phyloP scores from a whole-genome alignment of 2,797 vertebrate genomes.

The Sebastes matsubarae region DNA sequence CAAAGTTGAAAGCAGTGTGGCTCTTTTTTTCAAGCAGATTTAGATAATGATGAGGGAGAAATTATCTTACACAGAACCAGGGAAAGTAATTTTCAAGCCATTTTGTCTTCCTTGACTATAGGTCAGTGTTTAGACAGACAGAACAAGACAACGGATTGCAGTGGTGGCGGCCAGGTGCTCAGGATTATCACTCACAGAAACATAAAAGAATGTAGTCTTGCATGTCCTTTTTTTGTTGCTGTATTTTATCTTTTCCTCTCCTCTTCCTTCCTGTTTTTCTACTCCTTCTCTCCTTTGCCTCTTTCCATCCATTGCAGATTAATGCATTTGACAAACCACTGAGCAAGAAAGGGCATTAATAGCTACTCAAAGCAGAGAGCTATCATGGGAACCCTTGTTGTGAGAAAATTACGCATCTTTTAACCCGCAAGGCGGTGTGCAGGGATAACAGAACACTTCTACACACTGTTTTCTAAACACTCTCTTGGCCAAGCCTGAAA shows the following conservation, averaged over 20 bases:
- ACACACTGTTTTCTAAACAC: conserved; percentile 61
- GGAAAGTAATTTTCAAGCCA: conserved; percentile 22
- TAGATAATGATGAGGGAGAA: conserved; percentile 27
- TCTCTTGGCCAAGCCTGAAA: conserved; percentile 63
- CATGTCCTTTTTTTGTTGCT: background rate
- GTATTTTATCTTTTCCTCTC: background rate
- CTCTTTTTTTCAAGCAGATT: conserved; percentile 14
- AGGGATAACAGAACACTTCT: conserved; percentile 56
- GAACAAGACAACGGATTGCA: conserved; percentile 20
- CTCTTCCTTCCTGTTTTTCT: conserved; percentile 7
- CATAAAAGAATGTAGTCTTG: background rate
- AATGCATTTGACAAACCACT: conserved; percentile 83
- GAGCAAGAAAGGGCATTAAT: conserved; percentile 85
- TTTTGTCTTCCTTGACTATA: conserved; percentile 23
- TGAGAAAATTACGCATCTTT: conserved; percentile 76
- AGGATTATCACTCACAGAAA: background rate
- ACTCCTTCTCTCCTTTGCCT: background rate
- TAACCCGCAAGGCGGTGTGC: conserved; percentile 54
- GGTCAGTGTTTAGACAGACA: conserved; percentile 19
- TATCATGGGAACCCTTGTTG: conserved; percentile 80
- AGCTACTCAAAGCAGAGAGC: conserved; percentile 81
- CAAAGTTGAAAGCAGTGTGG: conserved; percentile 27
- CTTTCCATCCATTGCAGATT: conserved; percentile 68
- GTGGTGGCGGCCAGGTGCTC: background rate
- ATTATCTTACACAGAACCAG: conserved; percentile 3